These are phyloP conservation scores for Nycticorax nycticorax DNA, from an alignment of 2,113 vertebrate genomes.

Conservation along the genomic window DNA sequence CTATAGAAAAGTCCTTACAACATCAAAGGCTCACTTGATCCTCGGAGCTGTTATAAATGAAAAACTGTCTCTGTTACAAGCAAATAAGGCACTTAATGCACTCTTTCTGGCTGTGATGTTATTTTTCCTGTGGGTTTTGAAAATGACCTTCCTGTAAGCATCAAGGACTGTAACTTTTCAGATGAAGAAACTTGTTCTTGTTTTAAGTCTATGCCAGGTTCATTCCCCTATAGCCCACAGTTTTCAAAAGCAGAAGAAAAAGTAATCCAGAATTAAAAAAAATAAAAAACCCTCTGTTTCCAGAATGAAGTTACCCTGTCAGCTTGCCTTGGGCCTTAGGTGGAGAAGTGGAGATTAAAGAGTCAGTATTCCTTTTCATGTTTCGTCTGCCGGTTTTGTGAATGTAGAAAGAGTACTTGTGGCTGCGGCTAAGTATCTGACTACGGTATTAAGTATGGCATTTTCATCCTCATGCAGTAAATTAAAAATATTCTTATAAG, in stretches of 20 bases:
- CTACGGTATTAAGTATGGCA: constrained; percentile 63
- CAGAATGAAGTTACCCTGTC: constrained; percentile 85
- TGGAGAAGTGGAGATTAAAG: constrained; percentile 90
- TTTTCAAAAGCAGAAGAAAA: constrained; percentile 81
- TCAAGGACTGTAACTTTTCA: constrained; percentile 82
- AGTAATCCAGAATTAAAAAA: constrained; percentile 81
- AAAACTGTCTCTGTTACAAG: constrained; percentile 65
- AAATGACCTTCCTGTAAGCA: constrained; percentile 81
- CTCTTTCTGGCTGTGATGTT: constrained; percentile 62
- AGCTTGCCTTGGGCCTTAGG: constrained; percentile 89
- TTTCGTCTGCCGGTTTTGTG: constrained; percentile 85
- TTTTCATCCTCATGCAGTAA: constrained; percentile 38
- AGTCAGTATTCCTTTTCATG: constrained; percentile 93
- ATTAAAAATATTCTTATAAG: constrained; percentile 57
- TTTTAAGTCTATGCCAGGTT: constrained; percentile 76
- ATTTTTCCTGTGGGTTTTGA: constrained; percentile 76
- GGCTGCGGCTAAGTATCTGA: constrained; percentile 71
- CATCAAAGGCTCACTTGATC: constrained; percentile 72
- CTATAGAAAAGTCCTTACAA: constrained; percentile 69
- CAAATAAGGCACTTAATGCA: constrained; percentile 74
- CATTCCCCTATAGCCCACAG: constrained; percentile 74
- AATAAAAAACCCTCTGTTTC: constrained; percentile 68
- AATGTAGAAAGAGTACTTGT: constrained; percentile 79
- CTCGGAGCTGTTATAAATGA: constrained; percentile 66
- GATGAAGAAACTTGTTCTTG: constrained; percentile 79